phyloP scores from a whole-genome alignment of 2,113 vertebrate species.

The Gila orcuttii region DNA sequence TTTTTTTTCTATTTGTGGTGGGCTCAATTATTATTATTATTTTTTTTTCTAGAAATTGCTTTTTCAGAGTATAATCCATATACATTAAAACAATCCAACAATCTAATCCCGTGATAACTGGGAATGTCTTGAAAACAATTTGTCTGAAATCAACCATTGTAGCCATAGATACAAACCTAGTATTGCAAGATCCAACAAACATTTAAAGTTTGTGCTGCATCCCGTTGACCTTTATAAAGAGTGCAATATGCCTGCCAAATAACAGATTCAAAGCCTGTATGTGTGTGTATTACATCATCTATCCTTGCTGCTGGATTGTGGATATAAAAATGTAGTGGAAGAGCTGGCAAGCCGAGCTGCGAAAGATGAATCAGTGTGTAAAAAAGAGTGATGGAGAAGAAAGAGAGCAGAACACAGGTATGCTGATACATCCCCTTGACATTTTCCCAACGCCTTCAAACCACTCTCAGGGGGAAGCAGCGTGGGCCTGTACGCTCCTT shows the following conservation, averaged over 20 bases:
- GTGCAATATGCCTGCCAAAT: conserved; percentile 5
- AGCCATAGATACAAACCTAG: background rate
- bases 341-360: background rate
- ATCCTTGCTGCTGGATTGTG: background rate
- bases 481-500: conserved; percentile 33
- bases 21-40: background rate
- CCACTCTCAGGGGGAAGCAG: conserved; percentile 51
- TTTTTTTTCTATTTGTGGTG: background rate
- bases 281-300: background rate
- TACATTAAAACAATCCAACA: background rate
- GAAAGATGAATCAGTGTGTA: conserved; percentile 63
- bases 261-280: background rate
- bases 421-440: conserved; percentile 67
- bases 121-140: background rate
- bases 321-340: conserved; percentile 32
- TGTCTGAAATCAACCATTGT: background rate
- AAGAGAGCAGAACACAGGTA: conserved; percentile 34
- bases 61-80: background rate
- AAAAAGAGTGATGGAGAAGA: conserved; percentile 8
- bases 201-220: background rate
- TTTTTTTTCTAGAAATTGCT: background rate
- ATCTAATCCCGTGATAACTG: background rate
- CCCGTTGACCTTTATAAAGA: conserved; percentile 22
- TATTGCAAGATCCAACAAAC: background rate
- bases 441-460: conserved; percentile 67